phyloP scores from a whole-genome alignment of 2,113 vertebrate genomes.

The Plotosus lineatus region DNA sequence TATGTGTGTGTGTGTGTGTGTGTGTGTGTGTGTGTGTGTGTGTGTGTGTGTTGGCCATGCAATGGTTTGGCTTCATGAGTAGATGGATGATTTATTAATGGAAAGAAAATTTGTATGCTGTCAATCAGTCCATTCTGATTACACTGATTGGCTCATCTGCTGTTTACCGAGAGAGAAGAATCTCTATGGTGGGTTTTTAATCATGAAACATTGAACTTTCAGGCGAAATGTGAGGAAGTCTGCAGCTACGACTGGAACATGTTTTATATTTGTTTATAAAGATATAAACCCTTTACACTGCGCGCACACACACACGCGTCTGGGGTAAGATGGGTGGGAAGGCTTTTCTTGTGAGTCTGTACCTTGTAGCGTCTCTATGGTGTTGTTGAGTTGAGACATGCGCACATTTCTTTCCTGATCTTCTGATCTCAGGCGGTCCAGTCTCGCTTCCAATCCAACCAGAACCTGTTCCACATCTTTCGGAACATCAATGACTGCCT shows the following conservation, averaged over 20 bases:
- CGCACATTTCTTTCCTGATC: conserved; percentile 55
- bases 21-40: too few relatives aligned
- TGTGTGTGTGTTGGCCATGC: too few relatives aligned
- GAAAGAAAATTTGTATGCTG: background rate
- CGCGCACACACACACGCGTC: background rate
- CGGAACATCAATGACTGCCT: conserved; percentile 44
- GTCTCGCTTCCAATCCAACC: conserved; percentile 53
- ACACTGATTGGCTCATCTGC: background rate
- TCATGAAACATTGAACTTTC: background rate
- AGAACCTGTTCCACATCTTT: conserved; percentile 57
- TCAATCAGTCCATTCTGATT: background rate
- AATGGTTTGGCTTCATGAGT: too few relatives aligned
- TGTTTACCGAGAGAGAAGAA: background rate
- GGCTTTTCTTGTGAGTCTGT: background rate
- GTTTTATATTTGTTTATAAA: background rate
- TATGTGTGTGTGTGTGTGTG: too few relatives aligned
- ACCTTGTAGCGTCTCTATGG: conserved; percentile 74
- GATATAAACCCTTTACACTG: background rate
- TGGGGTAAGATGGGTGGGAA: background rate
- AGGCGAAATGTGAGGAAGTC: background rate
- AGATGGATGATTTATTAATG: too few relatives aligned
- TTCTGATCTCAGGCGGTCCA: conserved; percentile 59
- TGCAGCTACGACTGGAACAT: background rate
- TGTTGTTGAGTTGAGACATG: conserved; percentile 54
- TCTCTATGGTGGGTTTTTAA: background rate